phyloP scores from a whole-genome alignment of 2,113 vertebrate species.

The Chrysemys picta region DNA sequence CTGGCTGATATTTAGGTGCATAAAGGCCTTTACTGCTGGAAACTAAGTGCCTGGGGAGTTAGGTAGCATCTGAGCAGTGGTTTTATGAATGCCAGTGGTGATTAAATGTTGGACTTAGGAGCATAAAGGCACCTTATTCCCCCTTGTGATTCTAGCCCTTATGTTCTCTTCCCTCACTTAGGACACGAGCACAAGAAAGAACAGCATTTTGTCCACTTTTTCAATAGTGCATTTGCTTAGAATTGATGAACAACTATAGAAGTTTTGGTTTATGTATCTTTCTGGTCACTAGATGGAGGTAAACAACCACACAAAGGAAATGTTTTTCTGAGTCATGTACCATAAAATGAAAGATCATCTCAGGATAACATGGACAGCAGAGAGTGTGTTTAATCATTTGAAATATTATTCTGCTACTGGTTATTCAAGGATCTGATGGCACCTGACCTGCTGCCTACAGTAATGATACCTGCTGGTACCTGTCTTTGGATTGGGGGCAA shows the following conservation, averaged over 20 bases:
- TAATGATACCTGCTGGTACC: neutral
- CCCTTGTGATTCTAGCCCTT: neutral
- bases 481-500: neutral
- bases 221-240: neutral
- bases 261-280: neutral
- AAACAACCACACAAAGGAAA: slow-evolving; percentile 34
- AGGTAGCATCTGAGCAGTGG: neutral
- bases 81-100: neutral
- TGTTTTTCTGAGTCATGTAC: neutral
- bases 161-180: neutral
- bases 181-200: neutral
- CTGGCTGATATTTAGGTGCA: neutral
- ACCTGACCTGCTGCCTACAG: neutral
- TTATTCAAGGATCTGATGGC: slow-evolving; percentile 23
- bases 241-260: too few relatives aligned
- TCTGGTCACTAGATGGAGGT: slow-evolving; percentile 64
- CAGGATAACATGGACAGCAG: neutral
- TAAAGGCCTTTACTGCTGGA: neutral
- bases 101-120: neutral
- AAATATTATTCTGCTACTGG: slow-evolving; percentile 27
- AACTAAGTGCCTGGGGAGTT: neutral
- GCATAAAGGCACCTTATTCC: neutral
- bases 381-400: slow-evolving; percentile 23
- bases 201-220: neutral
- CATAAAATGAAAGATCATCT: neutral